These are phyloP conservation scores for Ashinkailepas kermadecensis DNA, from an alignment of 2,888 invertebrate genomes.

Conservation along the genomic window DNA sequence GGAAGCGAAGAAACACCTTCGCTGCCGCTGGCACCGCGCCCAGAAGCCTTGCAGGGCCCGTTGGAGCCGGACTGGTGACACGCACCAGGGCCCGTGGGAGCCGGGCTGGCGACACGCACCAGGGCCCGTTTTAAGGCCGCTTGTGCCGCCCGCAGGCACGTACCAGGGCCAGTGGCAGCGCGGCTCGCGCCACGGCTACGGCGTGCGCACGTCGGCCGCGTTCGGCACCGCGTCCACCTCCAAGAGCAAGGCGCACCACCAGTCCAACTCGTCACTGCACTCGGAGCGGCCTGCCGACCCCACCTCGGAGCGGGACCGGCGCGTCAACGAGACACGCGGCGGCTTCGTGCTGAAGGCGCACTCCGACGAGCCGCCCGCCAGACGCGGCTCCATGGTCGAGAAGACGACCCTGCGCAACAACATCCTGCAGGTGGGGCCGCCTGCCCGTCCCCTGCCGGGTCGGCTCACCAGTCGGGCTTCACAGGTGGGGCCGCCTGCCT, in stretches of 20 bases:
- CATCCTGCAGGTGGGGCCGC: slow-evolving; percentile 61
- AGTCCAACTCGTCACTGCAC: slow-evolving; percentile 63
- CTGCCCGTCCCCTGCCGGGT: no score
- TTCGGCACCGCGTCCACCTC: slow-evolving; percentile 95
- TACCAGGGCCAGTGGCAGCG: slow-evolving; percentile 99
- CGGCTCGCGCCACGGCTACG: slow-evolving; percentile 98
- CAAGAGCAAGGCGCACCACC: slow-evolving; percentile 59
- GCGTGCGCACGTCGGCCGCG: slow-evolving; percentile 91
- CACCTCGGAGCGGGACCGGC: slow-evolving; percentile 66
- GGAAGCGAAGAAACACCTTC: no score
- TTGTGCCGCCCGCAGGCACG: slow-evolving; percentile 57
- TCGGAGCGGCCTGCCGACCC: slow-evolving; percentile 43
- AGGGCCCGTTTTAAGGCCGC: no score
- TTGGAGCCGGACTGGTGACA: no score
- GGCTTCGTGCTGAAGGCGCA: slow-evolving; percentile 88
- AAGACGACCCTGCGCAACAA: slow-evolving; percentile 72
- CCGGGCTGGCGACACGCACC: no score
- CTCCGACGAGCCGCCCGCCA: slow-evolving; percentile 77
- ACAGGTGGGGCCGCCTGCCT: no score
- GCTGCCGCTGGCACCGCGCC: no score
- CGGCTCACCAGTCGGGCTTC: no score
- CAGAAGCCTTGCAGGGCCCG: no score
- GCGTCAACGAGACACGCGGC: slow-evolving; percentile 88
- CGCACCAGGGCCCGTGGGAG: no score
- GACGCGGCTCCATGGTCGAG: slow-evolving; percentile 69